Evolutionary conservation across 2,888 invertebrate species (phyloP), one percentile per base, ranked within the genome.

Genomic region (Phyllotreta cruciferae): DNA sequence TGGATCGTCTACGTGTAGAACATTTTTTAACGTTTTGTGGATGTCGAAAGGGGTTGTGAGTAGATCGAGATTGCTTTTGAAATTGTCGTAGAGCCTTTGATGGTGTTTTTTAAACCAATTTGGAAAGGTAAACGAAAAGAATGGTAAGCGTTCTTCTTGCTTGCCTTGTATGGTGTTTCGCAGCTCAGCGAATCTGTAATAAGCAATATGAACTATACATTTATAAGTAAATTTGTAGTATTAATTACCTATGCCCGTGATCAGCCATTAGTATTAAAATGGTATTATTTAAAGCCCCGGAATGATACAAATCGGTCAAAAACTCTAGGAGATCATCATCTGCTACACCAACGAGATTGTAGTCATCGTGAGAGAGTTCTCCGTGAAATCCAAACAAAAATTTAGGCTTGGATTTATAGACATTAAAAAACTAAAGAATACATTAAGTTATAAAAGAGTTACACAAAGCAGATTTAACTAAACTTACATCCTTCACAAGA

Each of bases 21-120:
- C 84, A 73, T 90, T 88, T 66, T 88, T 80, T 1, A 97, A 82
- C 0, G 94, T 95, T 38, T 88, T 87, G 79, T 96, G 87, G 36
- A 98, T 85, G 78, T 98, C 97, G 76, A 96, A 97, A 0, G 96
- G 96, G 0, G 94, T 93, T 0, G 90, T 88, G 34, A 98, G 82
- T 0, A 87, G 86, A 9, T 88, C 80, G 0, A 86, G 82, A 76
- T 96, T 96, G 1, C 77, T 80, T 38, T 84, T 77, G 68, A 91
- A 85, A 70, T 89, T 89, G 0, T 79, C 80, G 66, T 87, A 86
- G 9, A 87, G 86, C 9, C 81, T 76, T 0, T 89, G 88, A 71
- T 90, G 85, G 6, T 82, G 79, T 7, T 82, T 80, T 66, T 85
- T 84, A 68, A 96, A 88, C 78, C 86, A 86, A 0, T 86, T 81